Evolutionary conservation across 2,888 invertebrate genomes (phyloP), one percentile per base, ranked within the genome.

Genomic region (Agriopis leucophaearia): DNA sequence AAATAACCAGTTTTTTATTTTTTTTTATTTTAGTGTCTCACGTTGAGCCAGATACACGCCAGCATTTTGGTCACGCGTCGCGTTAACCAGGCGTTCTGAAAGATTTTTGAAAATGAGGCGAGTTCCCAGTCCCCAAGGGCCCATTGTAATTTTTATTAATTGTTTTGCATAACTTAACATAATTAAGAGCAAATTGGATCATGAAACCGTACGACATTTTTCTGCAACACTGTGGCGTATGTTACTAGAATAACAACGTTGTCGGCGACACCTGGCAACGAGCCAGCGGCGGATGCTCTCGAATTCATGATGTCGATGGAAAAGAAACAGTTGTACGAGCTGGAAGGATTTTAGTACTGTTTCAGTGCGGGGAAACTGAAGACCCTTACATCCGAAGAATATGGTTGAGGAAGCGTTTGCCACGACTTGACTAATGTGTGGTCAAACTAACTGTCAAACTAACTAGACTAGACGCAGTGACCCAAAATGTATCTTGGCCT

Each of bases 231-330:
- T 62, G 72, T 71, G 75, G 78, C 74, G 72, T 77, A 66, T 57
- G 78, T 80, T 81, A 82, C 83, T 77, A 83, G 80, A 84, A 84
- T 84, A 84, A 84, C 84, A 76, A 9, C 57, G 60, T 62, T 57
- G 62, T 54, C 57, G 51, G 67, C 58, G 67, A 67, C 67, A 67
- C 54, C 62, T 67, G 67, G 67, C 67, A 58, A 12, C 0, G 0
- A 3, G 62, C 67, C 67, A 67, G 44, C 36, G 1, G 5, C 9
- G 12, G 61, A 56, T 52, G 57, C 35, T 61, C 47, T 51, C 40
- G 18, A 35, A 47, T 66, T 62, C 58, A 62, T 54, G 51, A 18
- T 36, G 62, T 62, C 45, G 40, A 52, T 47, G 61, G 38, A 40
- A 52, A 57, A 57, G 40, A 51, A 38, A 55, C 56, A 47, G 9